Conservation (phyloP, 2,888 invertebrate species). For the Chloroclystis v-ata region DNA sequence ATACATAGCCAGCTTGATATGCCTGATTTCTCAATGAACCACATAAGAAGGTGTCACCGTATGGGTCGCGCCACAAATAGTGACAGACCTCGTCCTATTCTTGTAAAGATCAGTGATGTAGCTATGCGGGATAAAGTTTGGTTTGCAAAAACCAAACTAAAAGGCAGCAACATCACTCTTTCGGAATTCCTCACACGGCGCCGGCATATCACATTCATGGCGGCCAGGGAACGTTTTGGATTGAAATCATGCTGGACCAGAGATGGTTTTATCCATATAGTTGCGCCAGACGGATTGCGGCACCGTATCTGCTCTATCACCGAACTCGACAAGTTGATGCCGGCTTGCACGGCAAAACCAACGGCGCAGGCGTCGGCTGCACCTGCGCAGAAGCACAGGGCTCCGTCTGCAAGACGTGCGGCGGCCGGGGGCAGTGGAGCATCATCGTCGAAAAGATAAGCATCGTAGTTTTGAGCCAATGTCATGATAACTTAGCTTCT, state of each 20-base stretch:
- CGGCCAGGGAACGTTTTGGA: neutral
- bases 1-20: neutral
- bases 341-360: no score
- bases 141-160: slow-evolving; percentile 1
- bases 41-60: neutral
- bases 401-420: no score
- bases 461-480: no score
- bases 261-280: neutral
- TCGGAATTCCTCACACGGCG: neutral
- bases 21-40: neutral
- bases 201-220: neutral
- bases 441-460: no score
- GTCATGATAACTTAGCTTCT: no score
- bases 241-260: neutral
- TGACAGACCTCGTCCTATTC: neutral
- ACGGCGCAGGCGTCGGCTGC: no score
- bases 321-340: no score
- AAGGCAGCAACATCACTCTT: neutral
- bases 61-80: neutral
- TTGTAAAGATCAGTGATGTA: neutral
- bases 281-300: no score
- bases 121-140: neutral
- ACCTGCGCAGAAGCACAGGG: no score
- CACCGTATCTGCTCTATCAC: no score
- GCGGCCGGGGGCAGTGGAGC: no score